Conservation (phyloP, 2,888 invertebrate species). For the Caenorhabditis uteleia region DNA sequence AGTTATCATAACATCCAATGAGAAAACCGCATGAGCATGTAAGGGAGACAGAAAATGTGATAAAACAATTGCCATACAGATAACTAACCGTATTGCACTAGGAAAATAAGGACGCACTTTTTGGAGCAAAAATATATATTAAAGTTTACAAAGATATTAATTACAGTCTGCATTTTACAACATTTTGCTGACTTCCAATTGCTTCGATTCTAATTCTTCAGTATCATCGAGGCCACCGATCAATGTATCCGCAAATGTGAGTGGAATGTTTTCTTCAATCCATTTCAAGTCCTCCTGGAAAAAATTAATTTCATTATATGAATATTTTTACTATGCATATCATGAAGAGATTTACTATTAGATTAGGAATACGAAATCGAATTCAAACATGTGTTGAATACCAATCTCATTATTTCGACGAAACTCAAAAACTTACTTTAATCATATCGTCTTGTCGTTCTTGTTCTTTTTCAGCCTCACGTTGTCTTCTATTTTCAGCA, state of each 20-base stretch:
- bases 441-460: constrained; percentile 49
- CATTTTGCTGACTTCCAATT: constrained; percentile 67
- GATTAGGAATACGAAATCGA: no score
- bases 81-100: no score
- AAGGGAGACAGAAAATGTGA: no score
- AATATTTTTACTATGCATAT: constrained; percentile 4
- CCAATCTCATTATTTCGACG: background rate
- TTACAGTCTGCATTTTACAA: constrained; percentile 44
- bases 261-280: constrained; percentile 92
- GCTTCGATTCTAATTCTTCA: constrained; percentile 60
- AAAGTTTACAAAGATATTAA: no score
- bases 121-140: no score
- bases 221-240: constrained; percentile 59
- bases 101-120: no score
- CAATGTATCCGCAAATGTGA: constrained; percentile 76
- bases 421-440: constrained; percentile 26
- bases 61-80: no score
- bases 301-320: background rate
- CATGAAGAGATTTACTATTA: background rate
- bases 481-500: constrained; percentile 36
- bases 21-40: no score
- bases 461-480: constrained; percentile 37
- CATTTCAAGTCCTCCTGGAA: constrained; percentile 82
- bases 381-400: background rate
- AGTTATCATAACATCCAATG: no score